Evolutionary conservation across 1,140 invertebrate species (phyloP).

Genomic region (honey bee (Apis mellifera)): DNA sequence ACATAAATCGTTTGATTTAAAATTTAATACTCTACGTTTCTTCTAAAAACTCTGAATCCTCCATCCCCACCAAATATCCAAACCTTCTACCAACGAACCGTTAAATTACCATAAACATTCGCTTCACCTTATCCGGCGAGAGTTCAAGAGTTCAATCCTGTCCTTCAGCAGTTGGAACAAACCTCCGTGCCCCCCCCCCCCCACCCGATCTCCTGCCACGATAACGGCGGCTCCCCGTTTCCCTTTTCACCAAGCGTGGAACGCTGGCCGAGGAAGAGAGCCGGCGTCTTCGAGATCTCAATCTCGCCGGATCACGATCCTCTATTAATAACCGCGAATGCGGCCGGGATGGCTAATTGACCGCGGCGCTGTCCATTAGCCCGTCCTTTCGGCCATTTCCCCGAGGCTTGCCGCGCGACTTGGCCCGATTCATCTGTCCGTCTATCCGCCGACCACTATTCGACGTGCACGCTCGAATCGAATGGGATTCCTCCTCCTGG

Average conservation of each 20-base stretch:
- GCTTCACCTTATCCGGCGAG: neutral
- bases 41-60: too few species aligned
- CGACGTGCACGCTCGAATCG: neutral
- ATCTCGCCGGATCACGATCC: constrained; percentile 54
- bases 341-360: constrained; percentile 56
- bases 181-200: neutral
- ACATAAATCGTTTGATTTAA: too few species aligned
- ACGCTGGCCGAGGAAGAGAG: constrained; percentile 39
- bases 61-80: too few species aligned
- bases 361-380: constrained; percentile 45
- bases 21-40: too few species aligned
- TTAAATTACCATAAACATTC: too few species aligned
- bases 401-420: constrained; percentile 7
- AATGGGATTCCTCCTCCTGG: neutral
- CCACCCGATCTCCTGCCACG: constrained; percentile 3
- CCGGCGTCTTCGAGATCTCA: constrained; percentile 49
- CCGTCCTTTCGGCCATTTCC: constrained; percentile 42
- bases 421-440: constrained; percentile 31
- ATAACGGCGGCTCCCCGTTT: constrained; percentile 18
- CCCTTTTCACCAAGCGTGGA: constrained; percentile 38
- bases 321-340: constrained; percentile 62
- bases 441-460: neutral
- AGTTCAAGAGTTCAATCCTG: neutral
- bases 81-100: too few species aligned
- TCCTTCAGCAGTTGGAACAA: neutral